phyloP scores from a whole-genome alignment of 1,140 invertebrate species.

The Myzus persicae region DNA sequence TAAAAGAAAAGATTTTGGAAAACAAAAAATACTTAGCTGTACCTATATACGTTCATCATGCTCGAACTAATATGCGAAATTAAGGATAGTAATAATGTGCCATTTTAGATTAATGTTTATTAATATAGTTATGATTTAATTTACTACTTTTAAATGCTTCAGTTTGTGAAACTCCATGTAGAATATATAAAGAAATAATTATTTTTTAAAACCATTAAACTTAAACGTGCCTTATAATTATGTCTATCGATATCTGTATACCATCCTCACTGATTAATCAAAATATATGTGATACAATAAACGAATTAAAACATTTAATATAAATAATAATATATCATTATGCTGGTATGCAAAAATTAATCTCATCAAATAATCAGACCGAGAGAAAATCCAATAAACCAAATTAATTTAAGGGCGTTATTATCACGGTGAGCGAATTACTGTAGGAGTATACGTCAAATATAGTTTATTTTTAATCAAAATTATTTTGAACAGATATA shows the following conservation, averaged over 20 bases:
- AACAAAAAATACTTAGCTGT: background rate
- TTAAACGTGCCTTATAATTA: background rate
- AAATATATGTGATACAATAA: background rate
- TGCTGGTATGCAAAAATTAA: background rate
- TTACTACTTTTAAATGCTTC: too few relatives aligned
- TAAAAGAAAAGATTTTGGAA: background rate
- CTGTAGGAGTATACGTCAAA: background rate
- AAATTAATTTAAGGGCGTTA: background rate
- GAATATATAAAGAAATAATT: background rate
- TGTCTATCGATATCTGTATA: background rate
- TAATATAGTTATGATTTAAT: too few relatives aligned
- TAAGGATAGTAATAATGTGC: too few relatives aligned
- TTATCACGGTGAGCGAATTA: background rate
- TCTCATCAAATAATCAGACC: background rate
- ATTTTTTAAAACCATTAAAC: background rate
- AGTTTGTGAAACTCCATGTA: background rate
- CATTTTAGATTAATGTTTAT: too few relatives aligned
- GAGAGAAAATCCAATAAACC: background rate
- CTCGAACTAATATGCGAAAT: too few relatives aligned
- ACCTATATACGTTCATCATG: background rate
- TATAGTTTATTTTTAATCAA: constrained; percentile 4
- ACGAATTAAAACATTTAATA: too few relatives aligned
- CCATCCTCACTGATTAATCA: background rate
- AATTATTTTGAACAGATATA: background rate
- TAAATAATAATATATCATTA: background rate